phyloP scores from a whole-genome alignment of 2,797 vertebrate species.

The Periophthalmus magnuspinnatus region DNA sequence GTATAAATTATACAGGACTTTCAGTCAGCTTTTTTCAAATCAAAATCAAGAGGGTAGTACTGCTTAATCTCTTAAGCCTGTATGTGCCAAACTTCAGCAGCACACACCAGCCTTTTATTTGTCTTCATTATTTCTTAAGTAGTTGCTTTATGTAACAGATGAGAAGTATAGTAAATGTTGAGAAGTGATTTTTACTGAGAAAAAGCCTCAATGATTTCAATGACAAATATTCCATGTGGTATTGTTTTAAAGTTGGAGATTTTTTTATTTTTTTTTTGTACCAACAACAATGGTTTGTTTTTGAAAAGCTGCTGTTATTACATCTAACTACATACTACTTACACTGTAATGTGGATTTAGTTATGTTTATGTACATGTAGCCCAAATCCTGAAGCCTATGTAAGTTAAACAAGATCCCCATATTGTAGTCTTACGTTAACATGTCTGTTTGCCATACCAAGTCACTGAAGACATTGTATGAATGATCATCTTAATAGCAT shows the following conservation, averaged over 20 bases:
- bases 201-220: background rate
- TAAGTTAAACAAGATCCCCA: background rate
- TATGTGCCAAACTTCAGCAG: conserved; percentile 5
- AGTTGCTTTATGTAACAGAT: background rate
- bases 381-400: background rate
- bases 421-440: too few relatives aligned
- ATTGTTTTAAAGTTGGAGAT: too few relatives aligned
- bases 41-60: background rate
- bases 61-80: background rate
- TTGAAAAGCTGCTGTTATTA: background rate
- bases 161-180: background rate
- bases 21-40: background rate
- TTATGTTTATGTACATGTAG: background rate
- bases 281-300: background rate
- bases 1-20: background rate
- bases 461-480: conserved; percentile 18
- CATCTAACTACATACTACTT: background rate
- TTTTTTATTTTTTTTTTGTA: background rate
- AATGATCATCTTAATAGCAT: conserved; percentile 36
- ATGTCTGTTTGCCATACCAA: conserved; percentile 3
- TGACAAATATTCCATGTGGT: background rate
- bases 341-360: background rate
- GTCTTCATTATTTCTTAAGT: background rate
- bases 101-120: background rate
- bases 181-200: background rate